Percentiles rank a stretch among this genome's conserved stretches.
Evolutionary conservation across 2,113 vertebrate species (phyloP).

Genomic region (Fukomys damarensis): DNA sequence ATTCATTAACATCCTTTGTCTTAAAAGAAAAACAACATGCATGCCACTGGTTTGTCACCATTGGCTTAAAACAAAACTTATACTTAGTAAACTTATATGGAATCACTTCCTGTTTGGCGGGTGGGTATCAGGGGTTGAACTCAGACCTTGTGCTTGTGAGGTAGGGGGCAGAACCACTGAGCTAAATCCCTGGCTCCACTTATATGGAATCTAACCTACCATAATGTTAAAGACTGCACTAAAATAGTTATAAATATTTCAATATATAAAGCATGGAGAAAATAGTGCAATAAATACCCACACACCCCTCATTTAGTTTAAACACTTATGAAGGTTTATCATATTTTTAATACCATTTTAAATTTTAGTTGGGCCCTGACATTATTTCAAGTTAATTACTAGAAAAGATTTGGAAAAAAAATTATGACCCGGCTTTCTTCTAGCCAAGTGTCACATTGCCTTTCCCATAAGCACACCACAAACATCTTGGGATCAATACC

Average conservation of each 20-base stretch:
- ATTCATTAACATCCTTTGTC: background rate
- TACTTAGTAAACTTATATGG: background rate
- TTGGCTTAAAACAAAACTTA: background rate
- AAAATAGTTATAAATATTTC: conserved; percentile 28
- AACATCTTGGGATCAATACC: background rate
- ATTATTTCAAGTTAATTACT: conserved; percentile 10
- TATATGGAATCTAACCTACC: background rate
- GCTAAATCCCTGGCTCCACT: no score
- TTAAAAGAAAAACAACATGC: background rate
- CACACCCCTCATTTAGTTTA: background rate
- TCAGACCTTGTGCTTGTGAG: no score
- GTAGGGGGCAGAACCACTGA: no score
- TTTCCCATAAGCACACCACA: conserved; percentile 1
- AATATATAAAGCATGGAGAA: background rate
- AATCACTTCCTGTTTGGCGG: no score
- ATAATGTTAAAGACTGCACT: background rate
- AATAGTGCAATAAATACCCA: background rate
- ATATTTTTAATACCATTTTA: background rate
- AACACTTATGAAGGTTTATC: background rate
- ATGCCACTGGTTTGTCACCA: background rate
- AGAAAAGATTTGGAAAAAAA: background rate
- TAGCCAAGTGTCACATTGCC: background rate
- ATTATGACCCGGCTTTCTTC: background rate
- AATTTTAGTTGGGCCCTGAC: background rate
- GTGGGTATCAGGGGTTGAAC: no score